Base-by-base conservation (phyloP, 2,797 vertebrate species). In the Rhinichthys osculus region DNA sequence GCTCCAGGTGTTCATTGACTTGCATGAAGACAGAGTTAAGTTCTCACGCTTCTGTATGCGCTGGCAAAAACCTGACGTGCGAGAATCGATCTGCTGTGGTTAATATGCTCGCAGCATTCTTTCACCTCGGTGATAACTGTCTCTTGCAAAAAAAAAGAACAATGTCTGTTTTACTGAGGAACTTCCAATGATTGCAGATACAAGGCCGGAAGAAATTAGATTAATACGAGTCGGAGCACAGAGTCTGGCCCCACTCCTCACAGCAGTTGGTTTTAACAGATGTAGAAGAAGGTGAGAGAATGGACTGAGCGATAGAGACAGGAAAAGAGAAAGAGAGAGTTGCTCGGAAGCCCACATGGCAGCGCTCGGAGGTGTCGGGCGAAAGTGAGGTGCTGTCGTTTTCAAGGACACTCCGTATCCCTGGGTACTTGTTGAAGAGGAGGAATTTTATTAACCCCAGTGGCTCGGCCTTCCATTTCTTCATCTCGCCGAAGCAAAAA, bases 391-490 rank as follows among this genome's bases (percentile, higher is more conserved):
- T 89, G 93, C 92, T 90, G 91, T 93, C 94, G 91, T 91, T 94
- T 89, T 96, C 95, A 96, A 96, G 95, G 95, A 96, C 95, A 94
- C 92, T 87, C 88, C 85, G 81, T 92, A 94, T 96, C 95, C 95
- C 95, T 93, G 91, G 95, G 93, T 95, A 96, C 95, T 96, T 96
- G 95, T 96, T 96, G 95, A 96, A 95, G 93, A 96, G 94, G 92
- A 95, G 92, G 95, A 96, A 96, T 96, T 94, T 94, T 95, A 96
- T 96, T 96, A 96, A 96, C 96, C 96, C 94, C 93, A 81, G 90
- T 96, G 95, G 94, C 96, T 94, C 84, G 89, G 91, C 92, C 91
- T 92, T 93, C 91, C 92, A 91, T 94, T 95, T 94, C 94, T 94
- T 94, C 90, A 92, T 90, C 93, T 93, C 95, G 94, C 92, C 90